These are phyloP conservation scores for Mnemiopsis leidyi DNA, from an alignment of 37 sponge, comb jelly and placozoan species.

Conservation along the genomic window DNA sequence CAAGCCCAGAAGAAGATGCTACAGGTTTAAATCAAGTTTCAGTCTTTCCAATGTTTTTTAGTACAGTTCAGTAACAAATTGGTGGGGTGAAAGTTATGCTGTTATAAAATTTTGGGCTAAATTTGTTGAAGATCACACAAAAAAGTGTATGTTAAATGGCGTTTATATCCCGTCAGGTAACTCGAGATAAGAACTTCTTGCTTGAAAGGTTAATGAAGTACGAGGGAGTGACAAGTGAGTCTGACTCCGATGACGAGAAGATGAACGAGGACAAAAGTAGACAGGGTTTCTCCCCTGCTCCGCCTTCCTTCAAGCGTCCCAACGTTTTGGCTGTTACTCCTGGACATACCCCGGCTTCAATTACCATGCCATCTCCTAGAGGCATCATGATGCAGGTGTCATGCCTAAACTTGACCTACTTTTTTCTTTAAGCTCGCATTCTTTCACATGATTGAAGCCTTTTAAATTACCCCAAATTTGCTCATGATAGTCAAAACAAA, in stretches of 20 bases:
- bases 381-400: constrained; percentile 64
- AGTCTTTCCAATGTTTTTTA: too few relatives aligned
- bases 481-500: too few relatives aligned
- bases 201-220: constrained; percentile 58
- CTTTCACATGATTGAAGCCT: too few relatives aligned
- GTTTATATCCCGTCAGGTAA: constrained; percentile 9
- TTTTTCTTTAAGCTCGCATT: too few relatives aligned
- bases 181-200: constrained; percentile 59
- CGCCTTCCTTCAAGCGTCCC: constrained; percentile 48
- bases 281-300: constrained; percentile 62
- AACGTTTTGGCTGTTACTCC: constrained; percentile 51
- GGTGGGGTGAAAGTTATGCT: too few relatives aligned
- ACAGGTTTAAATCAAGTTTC: background rate
- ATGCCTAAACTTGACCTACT: too few relatives aligned
- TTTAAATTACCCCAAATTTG: too few relatives aligned
- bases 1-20: constrained; percentile 56
- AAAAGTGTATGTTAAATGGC: background rate
- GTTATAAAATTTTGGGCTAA: too few relatives aligned
- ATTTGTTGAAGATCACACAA: too few relatives aligned
- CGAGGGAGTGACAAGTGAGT: constrained; percentile 63
- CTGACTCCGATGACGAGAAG: constrained; percentile 62
- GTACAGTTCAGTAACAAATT: too few relatives aligned
- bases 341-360: constrained; percentile 27
- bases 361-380: constrained; percentile 61
- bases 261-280: constrained; percentile 52